phyloP scores from a whole-genome alignment of 2,888 invertebrate species.

The Prosapia bicincta region DNA sequence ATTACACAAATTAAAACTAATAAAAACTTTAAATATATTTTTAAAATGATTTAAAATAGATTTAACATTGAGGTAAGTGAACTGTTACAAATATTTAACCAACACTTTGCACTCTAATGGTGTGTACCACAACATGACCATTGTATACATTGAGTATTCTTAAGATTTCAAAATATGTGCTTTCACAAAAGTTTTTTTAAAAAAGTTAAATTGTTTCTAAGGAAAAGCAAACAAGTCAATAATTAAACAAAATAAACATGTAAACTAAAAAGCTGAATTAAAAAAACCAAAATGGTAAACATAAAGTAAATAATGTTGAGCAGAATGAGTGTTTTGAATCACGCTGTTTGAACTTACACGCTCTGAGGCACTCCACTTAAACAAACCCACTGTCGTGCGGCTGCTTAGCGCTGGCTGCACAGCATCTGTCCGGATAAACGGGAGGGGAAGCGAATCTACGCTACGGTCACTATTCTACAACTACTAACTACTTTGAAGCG shows the following conservation, averaged over 20 bases:
- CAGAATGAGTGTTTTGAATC: neutral
- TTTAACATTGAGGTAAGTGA: no score
- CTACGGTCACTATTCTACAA: conserved; percentile 23
- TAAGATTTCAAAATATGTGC: no score
- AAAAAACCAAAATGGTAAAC: neutral
- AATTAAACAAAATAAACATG: neutral
- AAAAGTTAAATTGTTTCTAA: neutral
- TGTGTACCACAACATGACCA: no score
- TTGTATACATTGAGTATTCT: no score
- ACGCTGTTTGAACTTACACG: neutral
- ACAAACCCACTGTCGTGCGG: neutral
- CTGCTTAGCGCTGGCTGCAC: neutral
- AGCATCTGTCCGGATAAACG: neutral
- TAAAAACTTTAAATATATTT: no score
- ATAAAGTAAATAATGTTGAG: neutral
- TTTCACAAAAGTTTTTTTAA: no score
- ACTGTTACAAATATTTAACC: no score
- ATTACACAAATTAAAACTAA: no score
- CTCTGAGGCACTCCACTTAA: neutral
- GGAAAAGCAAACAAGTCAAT: neutral
- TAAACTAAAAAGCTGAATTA: neutral
- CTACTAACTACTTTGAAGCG: conserved; percentile 21
- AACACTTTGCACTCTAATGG: no score
- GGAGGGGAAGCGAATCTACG: neutral
- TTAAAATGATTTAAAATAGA: no score